Conservation (phyloP, 2,113 vertebrate species). For the Muntiacus muntjak region DNA sequence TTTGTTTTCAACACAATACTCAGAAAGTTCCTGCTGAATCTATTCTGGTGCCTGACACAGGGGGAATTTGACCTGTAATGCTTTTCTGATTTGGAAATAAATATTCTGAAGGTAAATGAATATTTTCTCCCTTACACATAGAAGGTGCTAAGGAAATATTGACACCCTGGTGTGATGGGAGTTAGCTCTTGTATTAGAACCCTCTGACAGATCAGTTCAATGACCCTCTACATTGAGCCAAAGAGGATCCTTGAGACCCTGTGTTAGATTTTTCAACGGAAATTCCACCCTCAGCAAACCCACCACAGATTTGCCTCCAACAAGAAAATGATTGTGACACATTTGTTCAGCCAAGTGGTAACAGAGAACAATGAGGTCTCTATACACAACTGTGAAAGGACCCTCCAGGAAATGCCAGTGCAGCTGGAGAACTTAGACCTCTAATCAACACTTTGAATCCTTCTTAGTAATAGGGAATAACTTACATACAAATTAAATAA, state of each 20-base stretch:
- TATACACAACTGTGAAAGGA: neutral
- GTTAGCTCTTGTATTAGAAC: neutral
- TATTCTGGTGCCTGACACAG: neutral
- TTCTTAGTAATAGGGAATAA: neutral
- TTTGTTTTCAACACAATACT: neutral
- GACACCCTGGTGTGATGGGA: neutral
- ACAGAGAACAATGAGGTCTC: constrained; percentile 12
- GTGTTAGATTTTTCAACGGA: neutral
- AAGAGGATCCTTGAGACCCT: neutral
- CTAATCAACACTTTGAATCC: neutral
- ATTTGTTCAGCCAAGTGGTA: neutral
- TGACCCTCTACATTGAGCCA: neutral
- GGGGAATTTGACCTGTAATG: neutral
- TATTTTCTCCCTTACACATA: neutral
- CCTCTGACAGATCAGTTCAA: neutral
- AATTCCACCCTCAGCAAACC: constrained; percentile 33
- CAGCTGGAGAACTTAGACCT: neutral
- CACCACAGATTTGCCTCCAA: neutral
- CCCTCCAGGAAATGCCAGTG: constrained; percentile 1
- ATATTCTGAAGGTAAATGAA: neutral
- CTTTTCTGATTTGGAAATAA: neutral
- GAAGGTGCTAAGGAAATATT: neutral
- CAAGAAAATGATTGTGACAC: constrained; percentile 32
- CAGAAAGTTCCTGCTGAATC: neutral
- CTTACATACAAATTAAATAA: constrained; percentile 5